These are phyloP conservation scores for Podotricha telesiphe DNA, from an alignment of 2,888 invertebrate species.

Conservation along the genomic window DNA sequence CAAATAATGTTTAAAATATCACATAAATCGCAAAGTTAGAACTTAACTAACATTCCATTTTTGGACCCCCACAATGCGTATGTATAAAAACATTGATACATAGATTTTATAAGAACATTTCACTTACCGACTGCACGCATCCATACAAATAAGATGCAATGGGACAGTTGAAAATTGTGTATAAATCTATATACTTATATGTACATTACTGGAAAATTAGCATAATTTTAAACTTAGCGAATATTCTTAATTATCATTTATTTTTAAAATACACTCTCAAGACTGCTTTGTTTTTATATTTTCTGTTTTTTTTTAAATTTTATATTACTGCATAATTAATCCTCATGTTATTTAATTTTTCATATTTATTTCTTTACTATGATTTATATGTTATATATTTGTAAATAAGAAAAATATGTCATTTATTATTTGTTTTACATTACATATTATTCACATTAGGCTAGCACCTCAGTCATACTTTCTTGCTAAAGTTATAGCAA, in stretches of 20 bases:
- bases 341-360: background rate
- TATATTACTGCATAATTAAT: conserved; percentile 3
- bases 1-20: too few relatives aligned
- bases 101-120: conserved; percentile 29
- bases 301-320: background rate
- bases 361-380: background rate
- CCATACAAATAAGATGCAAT: conserved; percentile 48
- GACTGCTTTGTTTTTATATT: background rate
- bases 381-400: background rate
- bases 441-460: background rate
- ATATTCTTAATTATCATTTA: background rate
- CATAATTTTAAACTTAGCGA: background rate
- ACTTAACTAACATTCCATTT: background rate
- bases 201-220: conserved; percentile 26
- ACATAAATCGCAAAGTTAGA: background rate
- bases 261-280: background rate
- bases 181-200: conserved; percentile 32
- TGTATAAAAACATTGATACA: conserved; percentile 15
- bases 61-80: too few relatives aligned
- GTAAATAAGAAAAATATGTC: background rate
- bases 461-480: conserved; percentile 20
- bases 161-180: conserved; percentile 42
- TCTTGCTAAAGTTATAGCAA: conserved; percentile 12
- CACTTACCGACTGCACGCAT: conserved; percentile 50
- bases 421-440: background rate